These are phyloP conservation scores for Eulithis testata DNA, from an alignment of 2,888 invertebrate genomes.

Conservation along the genomic window DNA sequence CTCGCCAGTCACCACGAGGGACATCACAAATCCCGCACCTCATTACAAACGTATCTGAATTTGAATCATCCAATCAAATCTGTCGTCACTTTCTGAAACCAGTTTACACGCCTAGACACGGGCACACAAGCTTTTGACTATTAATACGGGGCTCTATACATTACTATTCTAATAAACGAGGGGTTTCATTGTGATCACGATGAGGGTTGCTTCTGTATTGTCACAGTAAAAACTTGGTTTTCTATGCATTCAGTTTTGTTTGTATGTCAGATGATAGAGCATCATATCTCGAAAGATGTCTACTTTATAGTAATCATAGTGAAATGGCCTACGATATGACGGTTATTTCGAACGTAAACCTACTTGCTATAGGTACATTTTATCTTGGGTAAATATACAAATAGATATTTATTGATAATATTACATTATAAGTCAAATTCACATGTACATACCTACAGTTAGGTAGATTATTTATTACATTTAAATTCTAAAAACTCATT, in stretches of 20 bases:
- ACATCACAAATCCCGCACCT: constrained; percentile 59
- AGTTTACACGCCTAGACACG: constrained; percentile 55
- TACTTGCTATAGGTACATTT: constrained; percentile 16
- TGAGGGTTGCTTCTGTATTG: constrained; percentile 34
- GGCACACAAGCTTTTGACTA: constrained; percentile 45
- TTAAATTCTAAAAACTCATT: too few relatives aligned
- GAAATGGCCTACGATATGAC: constrained; percentile 27
- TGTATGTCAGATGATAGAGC: background rate
- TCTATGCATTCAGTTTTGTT: background rate
- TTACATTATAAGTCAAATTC: too few relatives aligned
- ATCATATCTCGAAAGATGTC: background rate
- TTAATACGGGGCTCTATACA: constrained; percentile 42
- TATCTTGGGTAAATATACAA: too few relatives aligned
- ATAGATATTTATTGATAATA: too few relatives aligned
- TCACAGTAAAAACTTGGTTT: constrained; percentile 9
- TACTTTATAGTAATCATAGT: constrained; percentile 15
- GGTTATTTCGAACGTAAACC: constrained; percentile 46
- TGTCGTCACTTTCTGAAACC: constrained; percentile 59
- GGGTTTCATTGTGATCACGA: constrained; percentile 42
- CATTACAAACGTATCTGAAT: constrained; percentile 52
- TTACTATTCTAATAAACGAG: constrained; percentile 37
- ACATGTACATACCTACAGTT: constrained; percentile 34
- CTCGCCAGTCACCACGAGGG: constrained; percentile 33
- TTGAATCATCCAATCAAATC: constrained; percentile 46
- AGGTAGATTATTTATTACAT: too few relatives aligned